phyloP scores from a whole-genome alignment of 2,888 invertebrate genomes.

The Fragum fragum region DNA sequence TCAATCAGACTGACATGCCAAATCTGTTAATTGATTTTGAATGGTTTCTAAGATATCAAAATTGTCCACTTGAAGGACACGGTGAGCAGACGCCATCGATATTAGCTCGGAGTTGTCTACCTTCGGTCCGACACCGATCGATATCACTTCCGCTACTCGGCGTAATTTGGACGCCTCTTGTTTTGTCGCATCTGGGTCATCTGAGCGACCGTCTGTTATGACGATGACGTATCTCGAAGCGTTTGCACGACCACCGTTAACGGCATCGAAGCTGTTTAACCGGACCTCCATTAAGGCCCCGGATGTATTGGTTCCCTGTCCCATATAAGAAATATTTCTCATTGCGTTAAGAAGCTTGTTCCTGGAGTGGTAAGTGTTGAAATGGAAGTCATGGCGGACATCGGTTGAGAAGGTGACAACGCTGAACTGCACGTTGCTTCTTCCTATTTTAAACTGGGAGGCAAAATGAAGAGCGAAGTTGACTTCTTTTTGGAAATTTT shows the following conservation, averaged over 20 bases:
- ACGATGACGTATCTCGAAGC: slow-evolving; percentile 72
- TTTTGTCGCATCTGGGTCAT: slow-evolving; percentile 56
- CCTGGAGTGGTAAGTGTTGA: slow-evolving; percentile 63
- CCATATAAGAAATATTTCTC: slow-evolving; percentile 62
- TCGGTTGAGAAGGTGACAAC: slow-evolving; percentile 62
- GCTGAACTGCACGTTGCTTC: slow-evolving; percentile 65
- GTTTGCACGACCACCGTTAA: slow-evolving; percentile 58
- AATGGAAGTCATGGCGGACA: slow-evolving; percentile 65
- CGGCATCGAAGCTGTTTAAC: slow-evolving; percentile 47
- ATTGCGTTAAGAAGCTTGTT: slow-evolving; percentile 64
- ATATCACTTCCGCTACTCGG: slow-evolving; percentile 53
- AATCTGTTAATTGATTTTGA: slow-evolving; percentile 59
- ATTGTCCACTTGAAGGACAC: slow-evolving; percentile 58
- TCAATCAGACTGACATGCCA: slow-evolving; percentile 51
- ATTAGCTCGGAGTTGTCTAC: slow-evolving; percentile 60
- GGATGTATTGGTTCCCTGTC: slow-evolving; percentile 71
- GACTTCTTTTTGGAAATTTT: slow-evolving; percentile 67
- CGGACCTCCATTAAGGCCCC: slow-evolving; percentile 65
- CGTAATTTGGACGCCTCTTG: slow-evolving; percentile 58
- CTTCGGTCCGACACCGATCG: slow-evolving; percentile 66
- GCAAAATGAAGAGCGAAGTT: slow-evolving; percentile 69
- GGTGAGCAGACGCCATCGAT: slow-evolving; percentile 58
- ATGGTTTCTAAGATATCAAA: slow-evolving; percentile 65
- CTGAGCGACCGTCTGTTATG: slow-evolving; percentile 74
- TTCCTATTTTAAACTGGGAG: slow-evolving; percentile 65